These are phyloP conservation scores for Synanthedon vespiformis DNA, from an alignment of 2,888 invertebrate species.

Conservation along the genomic window DNA sequence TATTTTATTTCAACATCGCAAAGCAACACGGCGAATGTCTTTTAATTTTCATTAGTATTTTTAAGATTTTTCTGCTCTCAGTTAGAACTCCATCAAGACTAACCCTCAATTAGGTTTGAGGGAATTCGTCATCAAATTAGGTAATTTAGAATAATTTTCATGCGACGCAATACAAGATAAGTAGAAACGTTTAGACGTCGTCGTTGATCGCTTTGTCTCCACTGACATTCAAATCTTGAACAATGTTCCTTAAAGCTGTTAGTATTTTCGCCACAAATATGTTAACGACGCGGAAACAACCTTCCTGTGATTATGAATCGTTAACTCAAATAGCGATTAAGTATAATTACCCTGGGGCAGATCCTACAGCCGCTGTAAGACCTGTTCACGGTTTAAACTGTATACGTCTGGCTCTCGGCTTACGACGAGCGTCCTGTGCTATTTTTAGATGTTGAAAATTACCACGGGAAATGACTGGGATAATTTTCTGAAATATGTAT, in stretches of 20 bases:
- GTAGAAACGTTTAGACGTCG: too few relatives aligned
- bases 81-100: too few relatives aligned
- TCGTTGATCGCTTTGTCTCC: neutral
- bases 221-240: neutral
- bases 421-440: neutral
- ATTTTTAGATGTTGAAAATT: neutral
- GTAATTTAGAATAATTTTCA: too few relatives aligned
- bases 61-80: too few relatives aligned
- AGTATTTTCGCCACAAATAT: constrained; percentile 19
- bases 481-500: neutral
- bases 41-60: too few relatives aligned
- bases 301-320: constrained; percentile 40
- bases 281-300: constrained; percentile 38
- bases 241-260: neutral
- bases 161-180: too few relatives aligned
- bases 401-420: neutral
- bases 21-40: too few relatives aligned
- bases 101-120: too few relatives aligned
- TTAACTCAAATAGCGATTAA: constrained; percentile 31
- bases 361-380: neutral
- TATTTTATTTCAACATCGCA: too few relatives aligned
- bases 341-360: constrained; percentile 1
- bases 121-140: too few relatives aligned
- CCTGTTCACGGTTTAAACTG: neutral
- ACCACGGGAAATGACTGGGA: neutral